Base-by-base conservation (phyloP, 2,797 vertebrate species). In the Percopsis omiscomaycus region DNA sequence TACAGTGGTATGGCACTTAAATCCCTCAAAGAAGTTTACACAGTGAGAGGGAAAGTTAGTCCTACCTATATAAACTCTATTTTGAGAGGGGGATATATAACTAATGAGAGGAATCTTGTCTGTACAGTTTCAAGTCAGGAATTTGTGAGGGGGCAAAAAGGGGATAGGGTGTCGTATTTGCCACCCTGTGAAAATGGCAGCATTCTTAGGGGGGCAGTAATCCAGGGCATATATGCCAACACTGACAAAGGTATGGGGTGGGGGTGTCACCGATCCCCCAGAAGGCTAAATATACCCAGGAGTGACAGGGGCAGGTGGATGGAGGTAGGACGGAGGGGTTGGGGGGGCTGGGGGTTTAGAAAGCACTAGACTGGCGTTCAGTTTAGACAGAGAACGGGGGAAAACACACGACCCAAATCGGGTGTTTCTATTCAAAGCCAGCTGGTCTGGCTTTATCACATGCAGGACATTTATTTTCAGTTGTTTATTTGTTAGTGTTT, bases 391-490 rank as follows among this genome's bases (percentile, higher is more conserved):
- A 92, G 93, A 94, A 90, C 88, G 85, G 92, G 91, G 89, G 92
- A 84, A 93, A 91, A 94, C 84, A 88, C 87, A 91, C 92, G 93
- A 92, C 95, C 95, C 96, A 93, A 92, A 93, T 93, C 92, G 79
- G 93, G 94, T 94, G 92, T 93, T 94, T 96, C 95, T 95, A 92
- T 95, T 94, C 92, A 96, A 98, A 99, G 97, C 96, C 96, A 98
- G 97, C 96, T 98, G 97, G 96, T 96, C 96, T 99, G 96, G 97
- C 97, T 98, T 98, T 93, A 94, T 94, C 77, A 94, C 77, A 93
- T 95, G 94, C 93, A 84, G 95, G 94, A 73, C 90, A 91, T 92
- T 91, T 77, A 70, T 81, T 78, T 86, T 63, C 74, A 10, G 50
- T 61, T 15, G 46, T 65, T 29, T 53, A 22, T 16, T 79, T 85